Base-by-base conservation (phyloP, 2,113 vertebrate species). In the Labeo rohita region DNA sequence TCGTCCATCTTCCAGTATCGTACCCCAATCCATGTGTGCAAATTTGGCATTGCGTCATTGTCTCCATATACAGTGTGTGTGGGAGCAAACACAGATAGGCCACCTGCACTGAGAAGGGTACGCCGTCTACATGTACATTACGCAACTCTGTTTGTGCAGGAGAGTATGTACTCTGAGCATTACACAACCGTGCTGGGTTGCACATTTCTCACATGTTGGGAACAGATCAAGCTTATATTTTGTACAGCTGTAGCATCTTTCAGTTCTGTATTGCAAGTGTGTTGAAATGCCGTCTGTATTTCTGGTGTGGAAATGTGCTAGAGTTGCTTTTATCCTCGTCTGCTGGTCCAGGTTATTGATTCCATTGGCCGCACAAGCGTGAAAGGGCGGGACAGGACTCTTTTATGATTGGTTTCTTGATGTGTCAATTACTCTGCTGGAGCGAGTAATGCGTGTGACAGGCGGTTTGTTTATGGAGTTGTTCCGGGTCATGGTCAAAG, bases 401-500 rank as follows among this genome's bases (percentile, higher is more conserved):
- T 15, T 75, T 87, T 88, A 88, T 90, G 89, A 85, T 91, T 76
- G 80, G 89, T 83, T 86, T 84, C 43, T 84, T 86, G 84, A 90
- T 85, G 11, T 89, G 89, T 89, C 80, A 70, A 84, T 85, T 86
- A 85, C 78, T 87, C 86, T 77, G 79, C 75, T 87, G 87, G 75
- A 88, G 89, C 85, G 85, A 88, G 84, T 90, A 90, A 90, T 90
- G 89, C 59, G 83, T 85, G 85, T 90, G 89, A 90, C 89, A 88
- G 89, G 85, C 65, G 21, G 89, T 90, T 90, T 90, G 87, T 90
- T 88, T 88, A 90, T 87, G 79, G 87, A 87, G 83, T 85, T 88
- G 87, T 88, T 90, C 89, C 85, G 83, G 89, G 89, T 87, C 87
- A 88, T 83, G 89, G 89, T 88, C 87, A 90, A 87, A 90, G 89